Conservation (phyloP, 2,797 vertebrate species). For the Acrossocheilus fasciatus region DNA sequence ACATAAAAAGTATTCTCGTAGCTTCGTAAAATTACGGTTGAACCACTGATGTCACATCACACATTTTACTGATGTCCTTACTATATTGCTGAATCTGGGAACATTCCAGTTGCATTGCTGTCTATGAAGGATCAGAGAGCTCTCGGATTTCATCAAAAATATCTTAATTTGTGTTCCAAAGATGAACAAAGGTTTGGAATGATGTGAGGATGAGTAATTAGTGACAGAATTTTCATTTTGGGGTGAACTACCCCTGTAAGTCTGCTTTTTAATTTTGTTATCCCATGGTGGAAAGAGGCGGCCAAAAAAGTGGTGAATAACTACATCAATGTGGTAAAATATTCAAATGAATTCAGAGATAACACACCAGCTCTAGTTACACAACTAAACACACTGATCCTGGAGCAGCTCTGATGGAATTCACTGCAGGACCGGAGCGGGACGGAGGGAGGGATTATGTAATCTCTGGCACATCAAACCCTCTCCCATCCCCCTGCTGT, state of each 20-base stretch:
- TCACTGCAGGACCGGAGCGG: neutral
- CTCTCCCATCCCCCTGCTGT: slow-evolving; percentile 28
- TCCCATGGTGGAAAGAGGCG: neutral
- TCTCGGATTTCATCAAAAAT: neutral
- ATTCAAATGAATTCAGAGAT: slow-evolving; percentile 10
- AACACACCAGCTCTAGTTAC: slow-evolving; percentile 13
- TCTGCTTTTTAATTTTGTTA: neutral
- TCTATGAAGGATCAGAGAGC: no score
- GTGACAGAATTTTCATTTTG: neutral
- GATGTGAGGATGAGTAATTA: neutral
- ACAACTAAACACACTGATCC: slow-evolving; percentile 30
- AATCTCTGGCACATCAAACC: slow-evolving; percentile 61
- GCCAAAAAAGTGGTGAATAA: neutral
- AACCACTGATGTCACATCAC: no score
- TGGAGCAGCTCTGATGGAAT: slow-evolving; percentile 32
- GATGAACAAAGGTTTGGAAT: no score
- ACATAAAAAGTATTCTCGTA: no score
- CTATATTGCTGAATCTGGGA: no score
- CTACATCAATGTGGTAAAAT: slow-evolving; percentile 2
- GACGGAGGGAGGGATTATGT: slow-evolving; percentile 65
- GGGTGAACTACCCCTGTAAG: neutral
- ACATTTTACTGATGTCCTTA: no score
- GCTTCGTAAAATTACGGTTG: no score
- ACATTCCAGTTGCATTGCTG: no score
- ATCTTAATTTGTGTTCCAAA: neutral